Conservation (phyloP, 64 coral and sea anemone genomes). For the Pocillopora verrucosa region DNA sequence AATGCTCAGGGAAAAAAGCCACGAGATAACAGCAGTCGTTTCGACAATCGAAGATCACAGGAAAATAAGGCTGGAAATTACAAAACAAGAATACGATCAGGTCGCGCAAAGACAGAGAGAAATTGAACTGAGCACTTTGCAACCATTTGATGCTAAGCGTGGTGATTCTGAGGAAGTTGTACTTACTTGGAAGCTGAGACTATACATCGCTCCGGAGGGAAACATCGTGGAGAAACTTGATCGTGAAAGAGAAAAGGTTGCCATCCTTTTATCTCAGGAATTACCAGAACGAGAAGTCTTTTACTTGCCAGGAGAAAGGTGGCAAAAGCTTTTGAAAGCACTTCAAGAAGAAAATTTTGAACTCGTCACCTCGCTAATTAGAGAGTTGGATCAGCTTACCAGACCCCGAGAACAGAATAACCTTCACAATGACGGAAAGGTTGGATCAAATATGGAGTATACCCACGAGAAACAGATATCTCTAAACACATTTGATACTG, state of each 20-base stretch:
- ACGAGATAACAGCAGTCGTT: conserved; percentile 7
- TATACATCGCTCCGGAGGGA: background rate
- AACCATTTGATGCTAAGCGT: background rate
- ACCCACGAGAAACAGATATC: conserved; percentile 40
- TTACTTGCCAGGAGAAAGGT: background rate
- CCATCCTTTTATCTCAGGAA: background rate
- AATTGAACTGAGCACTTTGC: conserved; percentile 25
- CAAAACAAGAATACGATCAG: background rate
- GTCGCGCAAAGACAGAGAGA: conserved; percentile 14
- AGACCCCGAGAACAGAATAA: background rate
- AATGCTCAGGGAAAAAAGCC: conserved; percentile 33
- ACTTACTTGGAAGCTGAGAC: conserved; percentile 16
- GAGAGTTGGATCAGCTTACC: background rate
- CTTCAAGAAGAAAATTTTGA: background rate
- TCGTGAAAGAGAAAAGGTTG: background rate
- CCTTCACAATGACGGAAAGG: background rate
- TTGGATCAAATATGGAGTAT: background rate
- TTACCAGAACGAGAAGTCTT: background rate
- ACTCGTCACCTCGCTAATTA: background rate
- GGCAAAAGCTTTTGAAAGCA: background rate
- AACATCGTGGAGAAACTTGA: background rate
- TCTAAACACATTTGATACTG: conserved; percentile 53
- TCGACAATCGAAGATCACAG: background rate
- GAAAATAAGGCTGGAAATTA: background rate
- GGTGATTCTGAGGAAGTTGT: background rate